Evolutionary conservation across 2,113 vertebrate genomes (phyloP).

Genomic region (Jacana jacana): DNA sequence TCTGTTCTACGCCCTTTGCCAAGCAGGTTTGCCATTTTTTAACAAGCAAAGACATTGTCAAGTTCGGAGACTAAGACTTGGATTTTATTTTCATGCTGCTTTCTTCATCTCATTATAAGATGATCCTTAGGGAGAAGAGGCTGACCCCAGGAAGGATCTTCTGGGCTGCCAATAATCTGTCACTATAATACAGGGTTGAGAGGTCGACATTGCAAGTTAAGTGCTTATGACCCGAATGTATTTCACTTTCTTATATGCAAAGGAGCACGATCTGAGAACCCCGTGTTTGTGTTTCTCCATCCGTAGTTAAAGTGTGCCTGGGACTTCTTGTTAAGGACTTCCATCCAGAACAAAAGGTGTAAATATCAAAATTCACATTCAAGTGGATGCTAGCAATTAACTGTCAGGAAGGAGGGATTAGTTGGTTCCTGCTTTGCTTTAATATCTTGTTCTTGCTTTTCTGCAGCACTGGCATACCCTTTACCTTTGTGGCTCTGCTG

Average conservation of each 20-base stretch:
- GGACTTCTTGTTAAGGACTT: not conserved
- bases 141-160: not conserved
- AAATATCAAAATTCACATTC: not conserved
- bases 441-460: not conserved
- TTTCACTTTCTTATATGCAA: not conserved
- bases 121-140: not conserved
- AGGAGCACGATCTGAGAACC: not conserved
- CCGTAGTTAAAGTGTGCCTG: not conserved
- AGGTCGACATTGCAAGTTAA: not conserved
- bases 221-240: accelerated
- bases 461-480: not conserved
- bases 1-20: not conserved
- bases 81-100: not conserved
- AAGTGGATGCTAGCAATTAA: not conserved
- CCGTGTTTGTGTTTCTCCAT: not conserved
- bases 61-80: not conserved
- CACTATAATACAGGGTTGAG: not conserved
- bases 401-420: not conserved
- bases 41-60: accelerated
- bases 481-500: not conserved
- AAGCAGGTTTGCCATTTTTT: not conserved
- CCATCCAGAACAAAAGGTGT: not conserved
- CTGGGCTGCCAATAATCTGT: not conserved
- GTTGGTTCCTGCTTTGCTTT: not conserved
- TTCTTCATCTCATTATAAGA: not conserved